Evolutionary conservation across 2,888 invertebrate species (phyloP).

Genomic region (Chloroclysta siterata): DNA sequence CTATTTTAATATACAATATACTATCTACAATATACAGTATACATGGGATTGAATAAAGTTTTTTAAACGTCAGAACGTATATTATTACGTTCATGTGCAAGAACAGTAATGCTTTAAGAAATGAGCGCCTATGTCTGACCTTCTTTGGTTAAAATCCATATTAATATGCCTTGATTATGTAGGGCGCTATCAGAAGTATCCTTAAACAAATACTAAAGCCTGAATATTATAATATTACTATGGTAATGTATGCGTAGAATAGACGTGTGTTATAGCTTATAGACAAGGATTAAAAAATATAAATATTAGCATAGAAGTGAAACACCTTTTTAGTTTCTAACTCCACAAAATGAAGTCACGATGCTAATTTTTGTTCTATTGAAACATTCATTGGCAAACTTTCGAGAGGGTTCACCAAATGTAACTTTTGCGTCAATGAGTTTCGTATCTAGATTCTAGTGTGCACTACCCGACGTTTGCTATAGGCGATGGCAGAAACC

Average conservation of each 20-base stretch:
- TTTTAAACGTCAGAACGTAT: too few relatives aligned
- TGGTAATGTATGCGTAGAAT: conserved; percentile 9
- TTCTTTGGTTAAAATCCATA: too few relatives aligned
- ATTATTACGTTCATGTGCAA: too few relatives aligned
- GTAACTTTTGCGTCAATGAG: neutral
- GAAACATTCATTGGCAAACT: neutral
- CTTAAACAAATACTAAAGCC: conserved; percentile 10
- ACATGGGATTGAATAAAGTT: too few relatives aligned
- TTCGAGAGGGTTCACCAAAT: neutral
- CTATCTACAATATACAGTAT: too few relatives aligned
- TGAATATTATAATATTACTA: conserved; percentile 8
- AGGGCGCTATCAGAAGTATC: conserved; percentile 11
- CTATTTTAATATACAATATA: too few relatives aligned
- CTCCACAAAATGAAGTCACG: neutral
- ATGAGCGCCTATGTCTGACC: too few relatives aligned
- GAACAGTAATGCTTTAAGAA: too few relatives aligned
- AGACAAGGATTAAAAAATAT: neutral
- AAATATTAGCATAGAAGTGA: neutral
- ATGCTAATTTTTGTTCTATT: neutral
- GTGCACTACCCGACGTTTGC: conserved; percentile 21
- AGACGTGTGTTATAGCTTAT: conserved; percentile 4
- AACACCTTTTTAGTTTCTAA: neutral
- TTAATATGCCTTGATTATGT: conserved; percentile 1
- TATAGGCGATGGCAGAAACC: conserved; percentile 33
- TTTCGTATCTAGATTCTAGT: conserved; percentile 10